Evolutionary conservation across 2,797 vertebrate genomes (phyloP).

Genomic region (Darevskia mixta): DNA sequence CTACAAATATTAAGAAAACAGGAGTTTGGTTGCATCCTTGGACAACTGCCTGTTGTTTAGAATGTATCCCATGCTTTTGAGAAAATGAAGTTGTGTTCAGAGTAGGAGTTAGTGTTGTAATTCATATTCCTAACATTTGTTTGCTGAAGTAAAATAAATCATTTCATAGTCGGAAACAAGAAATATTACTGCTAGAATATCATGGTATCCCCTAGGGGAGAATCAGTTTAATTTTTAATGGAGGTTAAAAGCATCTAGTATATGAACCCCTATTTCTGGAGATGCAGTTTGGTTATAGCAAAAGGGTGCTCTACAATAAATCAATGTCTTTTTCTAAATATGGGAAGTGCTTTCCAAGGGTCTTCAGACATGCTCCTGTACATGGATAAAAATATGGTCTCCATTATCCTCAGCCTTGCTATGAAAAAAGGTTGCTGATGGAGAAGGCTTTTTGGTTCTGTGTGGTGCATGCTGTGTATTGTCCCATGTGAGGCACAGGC

Average conservation of each 20-base stretch:
- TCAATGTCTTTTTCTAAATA: not conserved
- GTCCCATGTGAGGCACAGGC: slow-evolving; percentile 66
- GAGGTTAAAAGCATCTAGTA: slow-evolving; percentile 54
- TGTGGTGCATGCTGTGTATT: slow-evolving; percentile 46
- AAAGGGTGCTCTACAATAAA: not conserved
- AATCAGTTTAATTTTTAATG: slow-evolving; percentile 56
- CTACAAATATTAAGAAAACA: slow-evolving; percentile 62
- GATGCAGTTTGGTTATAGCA: slow-evolving; percentile 25
- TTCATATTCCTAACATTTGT: slow-evolving; percentile 58
- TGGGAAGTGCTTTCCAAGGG: slow-evolving; percentile 14
- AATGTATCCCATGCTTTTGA: slow-evolving; percentile 15
- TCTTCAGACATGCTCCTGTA: slow-evolving; percentile 41
- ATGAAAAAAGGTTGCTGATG: slow-evolving; percentile 26
- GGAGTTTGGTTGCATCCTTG: slow-evolving; percentile 47
- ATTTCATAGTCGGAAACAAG: slow-evolving; percentile 18
- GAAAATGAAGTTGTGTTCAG: slow-evolving; percentile 13
- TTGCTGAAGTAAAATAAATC: slow-evolving; percentile 52
- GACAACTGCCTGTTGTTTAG: slow-evolving; percentile 44
- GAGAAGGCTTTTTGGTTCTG: not conserved
- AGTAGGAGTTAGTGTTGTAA: slow-evolving; percentile 31
- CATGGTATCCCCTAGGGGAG: slow-evolving; percentile 32
- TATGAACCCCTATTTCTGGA: slow-evolving; percentile 42
- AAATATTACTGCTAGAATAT: not conserved
- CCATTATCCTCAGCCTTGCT: slow-evolving; percentile 45
- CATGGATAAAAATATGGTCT: slow-evolving; percentile 52